Evolutionary conservation across 2,888 invertebrate genomes (phyloP).

Genomic region (Drosophila anceps): DNA sequence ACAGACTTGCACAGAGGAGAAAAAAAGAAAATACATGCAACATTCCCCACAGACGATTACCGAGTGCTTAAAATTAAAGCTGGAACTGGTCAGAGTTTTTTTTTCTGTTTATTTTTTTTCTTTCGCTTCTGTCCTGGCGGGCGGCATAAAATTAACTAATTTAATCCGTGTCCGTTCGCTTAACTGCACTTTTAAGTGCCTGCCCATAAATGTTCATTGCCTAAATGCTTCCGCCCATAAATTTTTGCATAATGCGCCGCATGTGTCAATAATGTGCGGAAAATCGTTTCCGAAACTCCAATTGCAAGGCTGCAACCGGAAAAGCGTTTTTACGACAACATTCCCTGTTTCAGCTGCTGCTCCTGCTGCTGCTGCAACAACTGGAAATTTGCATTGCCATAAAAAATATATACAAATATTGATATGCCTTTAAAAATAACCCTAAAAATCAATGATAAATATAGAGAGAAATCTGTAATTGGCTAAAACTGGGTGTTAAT

Average conservation of each 20-base stretch:
- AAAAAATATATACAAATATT: conserved; percentile 14
- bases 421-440: background rate
- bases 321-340: conserved; percentile 43
- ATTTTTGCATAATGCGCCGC: conserved; percentile 59
- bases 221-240: conserved; percentile 63
- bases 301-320: conserved; percentile 43
- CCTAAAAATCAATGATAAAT: background rate
- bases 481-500: background rate
- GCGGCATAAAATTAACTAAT: conserved; percentile 49
- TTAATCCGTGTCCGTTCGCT: conserved; percentile 40
- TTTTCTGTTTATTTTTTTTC: background rate
- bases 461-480: background rate
- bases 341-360: conserved; percentile 4
- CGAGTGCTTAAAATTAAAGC: conserved; percentile 44
- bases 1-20: background rate
- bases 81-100: background rate
- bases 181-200: conserved; percentile 59
- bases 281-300: conserved; percentile 38
- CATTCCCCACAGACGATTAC: conserved; percentile 34
- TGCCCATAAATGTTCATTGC: conserved; percentile 44
- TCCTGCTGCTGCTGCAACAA: background rate
- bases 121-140: background rate
- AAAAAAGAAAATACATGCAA: conserved; percentile 21
- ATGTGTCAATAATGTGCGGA: conserved; percentile 67
- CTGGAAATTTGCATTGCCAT: conserved; percentile 27